Evolutionary conservation across 2,797 vertebrate species (phyloP).

Genomic region (Lophotriccus pileatus): DNA sequence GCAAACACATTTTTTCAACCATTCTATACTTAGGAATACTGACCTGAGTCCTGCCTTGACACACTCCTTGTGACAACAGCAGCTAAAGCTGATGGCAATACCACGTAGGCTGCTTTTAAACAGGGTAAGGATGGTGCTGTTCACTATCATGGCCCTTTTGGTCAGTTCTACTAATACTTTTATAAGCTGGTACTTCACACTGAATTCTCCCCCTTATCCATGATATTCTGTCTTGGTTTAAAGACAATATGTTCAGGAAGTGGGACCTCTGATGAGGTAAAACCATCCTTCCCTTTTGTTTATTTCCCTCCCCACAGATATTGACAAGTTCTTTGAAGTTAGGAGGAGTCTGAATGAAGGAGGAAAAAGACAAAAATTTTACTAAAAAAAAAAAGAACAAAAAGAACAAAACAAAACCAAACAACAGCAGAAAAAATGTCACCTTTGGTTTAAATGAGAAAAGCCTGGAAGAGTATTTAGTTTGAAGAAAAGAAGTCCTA

Average conservation of each 20-base stretch:
- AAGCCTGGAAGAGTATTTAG: neutral
- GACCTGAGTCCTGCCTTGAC: neutral
- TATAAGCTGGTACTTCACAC: neutral
- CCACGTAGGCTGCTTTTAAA: neutral
- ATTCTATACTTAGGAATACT: neutral
- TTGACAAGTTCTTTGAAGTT: neutral
- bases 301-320: neutral
- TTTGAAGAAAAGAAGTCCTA: neutral
- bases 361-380: neutral
- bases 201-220: neutral
- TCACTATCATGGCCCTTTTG: neutral
- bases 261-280: neutral
- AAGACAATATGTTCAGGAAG: neutral
- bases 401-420: neutral
- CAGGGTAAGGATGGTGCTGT: neutral
- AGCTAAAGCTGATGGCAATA: neutral
- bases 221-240: neutral
- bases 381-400: neutral
- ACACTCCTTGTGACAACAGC: neutral
- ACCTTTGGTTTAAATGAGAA: neutral
- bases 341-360: neutral
- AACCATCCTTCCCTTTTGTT: neutral
- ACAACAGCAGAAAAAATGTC: neutral
- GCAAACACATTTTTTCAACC: neutral
- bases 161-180: neutral